Percentiles rank a stretch among this genome's conserved stretches.
Conservation (phyloP, 2,797 vertebrate species). For the Onychomys arenicola region DNA sequence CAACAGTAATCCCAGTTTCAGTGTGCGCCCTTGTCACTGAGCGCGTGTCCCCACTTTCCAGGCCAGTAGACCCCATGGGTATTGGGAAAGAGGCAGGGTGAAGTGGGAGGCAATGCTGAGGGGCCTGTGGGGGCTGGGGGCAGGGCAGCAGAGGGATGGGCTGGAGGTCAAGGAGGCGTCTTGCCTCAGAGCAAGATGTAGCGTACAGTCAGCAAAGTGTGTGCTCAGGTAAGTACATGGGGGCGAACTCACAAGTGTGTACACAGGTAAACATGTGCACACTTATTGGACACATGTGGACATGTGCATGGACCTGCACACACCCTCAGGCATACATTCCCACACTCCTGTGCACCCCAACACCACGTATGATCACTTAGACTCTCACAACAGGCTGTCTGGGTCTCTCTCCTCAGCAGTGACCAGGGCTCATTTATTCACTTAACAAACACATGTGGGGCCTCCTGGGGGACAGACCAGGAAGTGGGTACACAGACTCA, state of each 20-base stretch:
- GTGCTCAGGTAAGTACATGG: neutral
- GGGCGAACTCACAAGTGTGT: neutral
- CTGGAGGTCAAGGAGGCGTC: neutral
- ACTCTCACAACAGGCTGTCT: neutral
- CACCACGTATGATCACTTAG: neutral
- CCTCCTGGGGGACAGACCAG: neutral
- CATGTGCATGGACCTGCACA: too few species aligned
- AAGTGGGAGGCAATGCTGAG: neutral
- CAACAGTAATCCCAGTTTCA: neutral
- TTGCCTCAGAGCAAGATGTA: neutral
- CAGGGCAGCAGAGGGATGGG: neutral
- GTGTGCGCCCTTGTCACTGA: neutral
- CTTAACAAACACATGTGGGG: neutral
- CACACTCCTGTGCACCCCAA: neutral
- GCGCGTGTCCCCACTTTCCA: neutral
- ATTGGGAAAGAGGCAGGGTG: neutral
- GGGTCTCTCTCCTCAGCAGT: neutral
- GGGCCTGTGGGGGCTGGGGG: neutral
- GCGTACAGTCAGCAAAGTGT: too few species aligned
- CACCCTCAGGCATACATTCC: neutral
- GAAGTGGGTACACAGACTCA: neutral
- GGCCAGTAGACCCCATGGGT: neutral
- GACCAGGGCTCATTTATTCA: neutral
- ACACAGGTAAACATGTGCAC: rapidly evolving
- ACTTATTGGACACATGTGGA: neutral